Percentiles rank a stretch among this genome's conserved stretches.
These are phyloP conservation scores for Notolepis coatsorum DNA, from an alignment of 2,797 vertebrate species.

Conservation along the genomic window DNA sequence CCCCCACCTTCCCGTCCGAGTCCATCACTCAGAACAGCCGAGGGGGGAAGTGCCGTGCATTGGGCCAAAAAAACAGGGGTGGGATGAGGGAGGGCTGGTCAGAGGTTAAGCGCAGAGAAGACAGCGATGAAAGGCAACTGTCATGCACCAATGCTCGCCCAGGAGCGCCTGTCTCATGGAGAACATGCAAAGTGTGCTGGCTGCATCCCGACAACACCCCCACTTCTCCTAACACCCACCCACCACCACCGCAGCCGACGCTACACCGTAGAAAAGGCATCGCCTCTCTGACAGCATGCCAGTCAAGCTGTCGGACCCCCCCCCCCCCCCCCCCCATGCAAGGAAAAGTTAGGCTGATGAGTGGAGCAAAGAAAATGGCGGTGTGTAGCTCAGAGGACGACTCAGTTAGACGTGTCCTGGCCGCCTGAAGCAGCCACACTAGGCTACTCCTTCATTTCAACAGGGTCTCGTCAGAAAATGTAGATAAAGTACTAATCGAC, in stretches of 20 bases:
- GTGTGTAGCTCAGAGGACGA: slow-evolving; percentile 58
- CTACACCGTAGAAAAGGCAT: slow-evolving; percentile 84
- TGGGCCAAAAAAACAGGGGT: slow-evolving; percentile 65
- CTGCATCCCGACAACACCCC: slow-evolving; percentile 86
- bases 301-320: slow-evolving; percentile 89
- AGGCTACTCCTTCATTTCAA: too few relatives aligned
- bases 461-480: too few relatives aligned
- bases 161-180: slow-evolving; percentile 89
- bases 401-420: slow-evolving; percentile 75
- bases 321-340: slow-evolving; percentile 84
- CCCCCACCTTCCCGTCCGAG: slow-evolving; percentile 58
- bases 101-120: slow-evolving; percentile 95
- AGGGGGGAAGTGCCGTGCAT: slow-evolving; percentile 62
- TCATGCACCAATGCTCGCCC: slow-evolving; percentile 93
- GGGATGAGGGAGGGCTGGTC: slow-evolving; percentile 81
- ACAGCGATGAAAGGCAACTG: slow-evolving; percentile 98
- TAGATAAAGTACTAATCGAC: too few relatives aligned
- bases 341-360: slow-evolving; percentile 87
- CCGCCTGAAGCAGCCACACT: slow-evolving; percentile 1
- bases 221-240: slow-evolving; percentile 1
- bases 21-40: slow-evolving; percentile 86
- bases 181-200: slow-evolving; percentile 90
- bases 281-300: slow-evolving; percentile 91
- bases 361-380: slow-evolving; percentile 69
- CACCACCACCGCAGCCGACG: slow-evolving; percentile 74